Conservation (phyloP, 2,113 vertebrate species). For the Tauraco erythrolophus region DNA sequence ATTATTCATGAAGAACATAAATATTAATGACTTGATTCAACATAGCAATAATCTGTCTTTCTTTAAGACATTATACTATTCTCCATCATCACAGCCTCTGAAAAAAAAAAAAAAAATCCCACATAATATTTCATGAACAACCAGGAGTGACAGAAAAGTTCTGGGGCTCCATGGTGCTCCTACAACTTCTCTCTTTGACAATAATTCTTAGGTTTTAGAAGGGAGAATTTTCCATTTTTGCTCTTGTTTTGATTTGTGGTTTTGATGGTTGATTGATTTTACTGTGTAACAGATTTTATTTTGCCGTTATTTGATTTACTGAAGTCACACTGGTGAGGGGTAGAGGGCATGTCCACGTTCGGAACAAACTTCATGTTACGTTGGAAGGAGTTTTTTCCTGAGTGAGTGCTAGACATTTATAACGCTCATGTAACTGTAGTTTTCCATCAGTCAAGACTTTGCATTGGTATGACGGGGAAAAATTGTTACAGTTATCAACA, state of each 20-base stretch:
- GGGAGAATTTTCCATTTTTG: not conserved
- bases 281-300: slow-evolving; percentile 23
- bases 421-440: not conserved
- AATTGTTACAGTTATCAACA: not conserved
- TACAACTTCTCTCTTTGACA: not conserved
- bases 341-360: not conserved
- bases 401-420: not conserved
- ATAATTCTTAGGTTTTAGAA: slow-evolving; percentile 12
- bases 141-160: not conserved
- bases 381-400: not conserved
- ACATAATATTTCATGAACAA: not conserved
- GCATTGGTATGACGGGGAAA: not conserved
- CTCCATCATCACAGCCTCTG: not conserved
- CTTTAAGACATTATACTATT: not conserved
- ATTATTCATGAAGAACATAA: slow-evolving; percentile 10
- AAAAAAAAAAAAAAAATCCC: not conserved
- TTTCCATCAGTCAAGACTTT: not conserved
- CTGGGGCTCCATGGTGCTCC: not conserved
- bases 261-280: slow-evolving; percentile 56
- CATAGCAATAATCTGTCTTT: not conserved
- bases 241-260: slow-evolving; percentile 32
- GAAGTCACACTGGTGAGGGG: not conserved
- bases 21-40: slow-evolving; percentile 12
- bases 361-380: not conserved
- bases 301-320: slow-evolving; percentile 31